Percentiles rank a stretch among this genome's conserved stretches.
phyloP scores from a whole-genome alignment of 2,113 vertebrate species.

The Lophius piscatorius region DNA sequence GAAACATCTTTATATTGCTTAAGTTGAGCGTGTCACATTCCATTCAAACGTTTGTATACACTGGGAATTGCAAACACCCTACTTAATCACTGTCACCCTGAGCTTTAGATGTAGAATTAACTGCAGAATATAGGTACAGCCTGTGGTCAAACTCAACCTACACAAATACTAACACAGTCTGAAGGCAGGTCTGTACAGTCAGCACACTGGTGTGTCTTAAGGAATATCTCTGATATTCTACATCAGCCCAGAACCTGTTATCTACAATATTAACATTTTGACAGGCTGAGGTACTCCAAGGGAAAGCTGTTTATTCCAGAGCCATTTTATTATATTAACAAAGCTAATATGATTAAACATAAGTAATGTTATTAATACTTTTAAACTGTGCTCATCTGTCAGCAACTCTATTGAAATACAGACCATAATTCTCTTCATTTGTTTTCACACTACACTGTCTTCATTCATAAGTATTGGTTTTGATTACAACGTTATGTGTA shows the following conservation, averaged over 20 bases:
- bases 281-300: constrained; percentile 16
- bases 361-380: constrained; percentile 44
- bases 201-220: constrained; percentile 36
- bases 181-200: constrained; percentile 22
- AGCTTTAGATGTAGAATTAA: constrained; percentile 7
- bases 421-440: constrained; percentile 44
- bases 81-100: constrained; percentile 5
- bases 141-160: constrained; percentile 19
- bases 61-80: not conserved
- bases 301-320: constrained; percentile 40
- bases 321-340: constrained; percentile 28
- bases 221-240: constrained; percentile 6
- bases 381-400: constrained; percentile 43
- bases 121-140: constrained; percentile 1
- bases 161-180: constrained; percentile 26
- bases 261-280: constrained; percentile 23
- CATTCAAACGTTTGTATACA: not conserved
- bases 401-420: constrained; percentile 22
- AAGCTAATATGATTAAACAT: constrained; percentile 51
- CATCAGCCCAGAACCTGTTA: constrained; percentile 13
- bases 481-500: constrained; percentile 43
- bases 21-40: not conserved
- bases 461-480: constrained; percentile 50
- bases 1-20: not conserved
- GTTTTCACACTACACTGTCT: constrained; percentile 34